Evolutionary conservation across 2,888 invertebrate species (phyloP).

Genomic region (Malthinus seriepunctatus): DNA sequence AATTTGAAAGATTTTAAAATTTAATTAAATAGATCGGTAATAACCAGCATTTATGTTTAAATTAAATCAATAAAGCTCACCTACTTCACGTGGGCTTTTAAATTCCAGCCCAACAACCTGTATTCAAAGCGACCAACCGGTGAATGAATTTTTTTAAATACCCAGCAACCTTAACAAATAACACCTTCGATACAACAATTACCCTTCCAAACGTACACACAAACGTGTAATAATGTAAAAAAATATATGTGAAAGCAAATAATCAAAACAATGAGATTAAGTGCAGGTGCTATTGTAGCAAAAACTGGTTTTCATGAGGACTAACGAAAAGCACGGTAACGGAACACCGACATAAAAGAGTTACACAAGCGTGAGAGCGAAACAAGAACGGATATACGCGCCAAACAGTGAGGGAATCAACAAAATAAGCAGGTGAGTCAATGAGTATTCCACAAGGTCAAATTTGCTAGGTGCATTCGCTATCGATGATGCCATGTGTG

Average conservation of each 20-base stretch:
- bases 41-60: too few relatives aligned
- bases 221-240: background rate
- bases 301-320: constrained; percentile 21
- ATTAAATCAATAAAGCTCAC: too few relatives aligned
- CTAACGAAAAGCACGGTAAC: constrained; percentile 19
- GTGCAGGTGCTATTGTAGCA: constrained; percentile 24
- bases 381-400: background rate
- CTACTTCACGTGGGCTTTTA: too few relatives aligned
- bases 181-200: too few relatives aligned
- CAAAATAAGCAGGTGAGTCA: constrained; percentile 25
- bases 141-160: too few relatives aligned
- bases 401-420: constrained; percentile 13
- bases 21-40: too few relatives aligned
- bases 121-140: too few relatives aligned
- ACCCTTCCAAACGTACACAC: too few relatives aligned
- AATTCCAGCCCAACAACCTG: too few relatives aligned
- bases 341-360: constrained; percentile 19
- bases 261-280: constrained; percentile 20
- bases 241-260: constrained; percentile 19
- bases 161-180: too few relatives aligned
- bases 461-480: constrained; percentile 18
- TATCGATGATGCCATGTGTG: constrained; percentile 21
- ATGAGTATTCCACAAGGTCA: constrained; percentile 21
- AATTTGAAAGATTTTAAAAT: too few relatives aligned
- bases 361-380: constrained; percentile 19